A percentile compares a stretch with the other conserved stretches of the same genome.
Conservation (phyloP, 1,140 invertebrate species). For the Zelostemma sp. region DNA sequence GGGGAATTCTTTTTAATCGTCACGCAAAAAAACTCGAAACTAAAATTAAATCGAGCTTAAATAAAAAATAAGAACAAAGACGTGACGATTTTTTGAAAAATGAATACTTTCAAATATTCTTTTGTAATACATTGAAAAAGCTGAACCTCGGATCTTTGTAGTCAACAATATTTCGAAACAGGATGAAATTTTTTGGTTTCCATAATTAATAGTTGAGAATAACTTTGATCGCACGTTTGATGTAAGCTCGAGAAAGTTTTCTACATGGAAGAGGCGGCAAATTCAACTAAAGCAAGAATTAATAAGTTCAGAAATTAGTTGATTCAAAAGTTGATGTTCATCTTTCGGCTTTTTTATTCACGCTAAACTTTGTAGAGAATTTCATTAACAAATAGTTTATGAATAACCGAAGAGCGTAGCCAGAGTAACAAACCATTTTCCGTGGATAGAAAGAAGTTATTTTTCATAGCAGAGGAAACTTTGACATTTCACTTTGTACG, state of each 20-base stretch:
- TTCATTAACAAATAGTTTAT: constrained; percentile 8
- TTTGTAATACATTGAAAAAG: too few species aligned
- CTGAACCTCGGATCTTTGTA: too few species aligned
- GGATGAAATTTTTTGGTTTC: too few species aligned
- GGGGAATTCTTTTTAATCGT: too few species aligned
- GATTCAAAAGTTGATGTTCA: constrained; percentile 13
- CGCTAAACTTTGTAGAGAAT: constrained; percentile 1
- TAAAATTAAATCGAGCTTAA: too few species aligned
- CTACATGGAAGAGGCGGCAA: constrained; percentile 10
- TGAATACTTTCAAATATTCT: too few species aligned
- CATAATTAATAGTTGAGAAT: constrained; percentile 16
- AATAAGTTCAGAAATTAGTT: constrained; percentile 17
- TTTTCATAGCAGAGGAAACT: constrained; percentile 1
- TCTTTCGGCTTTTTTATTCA: constrained; percentile 1
- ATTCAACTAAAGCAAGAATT: constrained; percentile 16
- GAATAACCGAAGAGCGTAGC: neutral
- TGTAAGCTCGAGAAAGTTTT: constrained; percentile 21
- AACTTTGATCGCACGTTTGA: constrained; percentile 19
- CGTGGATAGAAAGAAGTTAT: neutral
- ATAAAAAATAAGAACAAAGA: too few species aligned
- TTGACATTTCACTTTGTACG: neutral
- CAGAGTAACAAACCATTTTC: neutral
- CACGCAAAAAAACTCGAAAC: too few species aligned
- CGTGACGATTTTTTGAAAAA: too few species aligned
- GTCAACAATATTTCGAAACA: too few species aligned